Evolutionary conservation across 2,113 vertebrate species (phyloP), one percentile per base, ranked within the genome.

Genomic region (Desmodus rotundus): DNA sequence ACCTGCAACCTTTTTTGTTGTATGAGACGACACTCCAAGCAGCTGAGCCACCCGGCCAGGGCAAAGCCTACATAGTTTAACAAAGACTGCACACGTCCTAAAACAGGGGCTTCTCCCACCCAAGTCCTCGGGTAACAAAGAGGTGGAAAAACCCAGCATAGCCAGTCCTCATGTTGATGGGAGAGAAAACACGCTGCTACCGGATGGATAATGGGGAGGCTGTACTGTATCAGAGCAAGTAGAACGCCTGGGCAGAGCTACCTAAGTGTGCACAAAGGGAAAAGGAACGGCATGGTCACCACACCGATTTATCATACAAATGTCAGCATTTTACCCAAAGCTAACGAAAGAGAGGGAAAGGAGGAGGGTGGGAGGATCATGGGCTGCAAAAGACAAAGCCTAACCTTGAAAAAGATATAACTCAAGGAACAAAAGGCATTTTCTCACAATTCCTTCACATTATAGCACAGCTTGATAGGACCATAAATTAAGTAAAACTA

Each of bases 401-500:
- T 84, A 93, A 81, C 43, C 41, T 10, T 76, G 65, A 58, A 86
- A 91, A 73, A 68, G 33, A 19, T 47, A 61, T 89, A 95, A 93
- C 56, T 95, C 70, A 95, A 91, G 76, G 31, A 90, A 77, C 52
- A 92, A 67, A 94, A 89, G 70, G 58, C 50, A 77, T 93, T 94
- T 89, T 94, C 73, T 90, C 76, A 89, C 41, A 61, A 38, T 94
- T 93, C 54, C 95, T 95, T 93, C 85, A 88, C 72, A 58, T 94
- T 87, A 81, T 93, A 87, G 70, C 84, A 93, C 72, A 96, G 87
- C 91, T 85, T 95, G 90, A 85, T 50, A 94, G 61, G 54, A 87
- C 84, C 61, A 78, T 97, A 95, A 94, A 97, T 96, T 96, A 94
- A 84, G 81, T 80, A 83, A 93, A 97, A 95, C 45, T 89, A 92